These are phyloP conservation scores for Trachops cirrhosus DNA, from an alignment of 2,797 vertebrate genomes.

Conservation along the genomic window DNA sequence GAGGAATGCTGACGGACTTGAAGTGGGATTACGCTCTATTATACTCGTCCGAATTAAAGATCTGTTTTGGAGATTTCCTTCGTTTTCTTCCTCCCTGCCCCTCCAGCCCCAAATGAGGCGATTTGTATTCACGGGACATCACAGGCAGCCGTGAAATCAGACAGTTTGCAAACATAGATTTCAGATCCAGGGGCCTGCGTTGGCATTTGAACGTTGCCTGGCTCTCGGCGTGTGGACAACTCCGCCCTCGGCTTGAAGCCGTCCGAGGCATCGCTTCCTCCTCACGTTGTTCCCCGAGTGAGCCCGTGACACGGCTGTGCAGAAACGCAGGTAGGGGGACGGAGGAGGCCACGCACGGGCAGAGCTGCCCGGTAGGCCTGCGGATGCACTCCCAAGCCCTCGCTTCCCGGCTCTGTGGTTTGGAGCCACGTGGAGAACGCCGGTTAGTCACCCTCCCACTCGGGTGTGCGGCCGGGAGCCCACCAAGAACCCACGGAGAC, in stretches of 20 bases:
- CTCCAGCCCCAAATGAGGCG: slow-evolving; percentile 22
- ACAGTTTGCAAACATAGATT: slow-evolving; percentile 64
- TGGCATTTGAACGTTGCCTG: slow-evolving; percentile 49
- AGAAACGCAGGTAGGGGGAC: neutral
- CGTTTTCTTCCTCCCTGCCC: slow-evolving; percentile 49
- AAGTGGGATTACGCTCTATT: slow-evolving; percentile 67
- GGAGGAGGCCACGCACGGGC: neutral
- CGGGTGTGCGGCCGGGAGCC: neutral
- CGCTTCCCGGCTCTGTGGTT: neutral
- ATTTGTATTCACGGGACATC: slow-evolving; percentile 67
- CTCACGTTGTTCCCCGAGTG: neutral
- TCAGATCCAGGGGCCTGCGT: neutral
- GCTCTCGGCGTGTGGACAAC: neutral
- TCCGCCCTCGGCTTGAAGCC: neutral
- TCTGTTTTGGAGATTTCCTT: slow-evolving; percentile 64
- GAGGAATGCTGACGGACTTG: slow-evolving; percentile 75
- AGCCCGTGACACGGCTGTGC: neutral
- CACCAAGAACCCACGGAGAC: neutral
- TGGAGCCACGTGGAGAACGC: neutral
- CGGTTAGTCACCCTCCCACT: neutral
- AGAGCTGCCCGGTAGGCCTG: neutral
- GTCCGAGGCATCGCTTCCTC: neutral
- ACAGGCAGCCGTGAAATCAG: slow-evolving; percentile 60
- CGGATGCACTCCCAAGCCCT: neutral
- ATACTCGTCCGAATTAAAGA: slow-evolving; percentile 68